Evolutionary conservation across 2,797 vertebrate species (phyloP), one percentile per base, ranked within the genome.

Genomic region (Melanotaenia trifasciata): DNA sequence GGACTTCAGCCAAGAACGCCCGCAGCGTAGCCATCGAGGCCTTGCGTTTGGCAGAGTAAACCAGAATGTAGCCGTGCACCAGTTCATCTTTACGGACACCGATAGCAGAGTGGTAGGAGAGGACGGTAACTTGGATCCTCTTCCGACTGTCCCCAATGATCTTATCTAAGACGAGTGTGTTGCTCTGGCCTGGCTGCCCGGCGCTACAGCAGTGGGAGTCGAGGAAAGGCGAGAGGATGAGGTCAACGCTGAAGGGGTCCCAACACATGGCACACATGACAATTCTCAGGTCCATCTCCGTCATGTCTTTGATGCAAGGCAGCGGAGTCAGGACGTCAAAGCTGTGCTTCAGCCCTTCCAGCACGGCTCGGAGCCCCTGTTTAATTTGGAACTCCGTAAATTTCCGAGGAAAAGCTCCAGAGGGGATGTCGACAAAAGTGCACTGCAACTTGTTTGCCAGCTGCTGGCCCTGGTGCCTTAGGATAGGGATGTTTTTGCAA

Each of bases 261-360:
- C 98, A 98, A 93, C 98, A 99, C 98, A 99, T 99, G 80, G 97
- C 98, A 80, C 98, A 99, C 98, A 99, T 99, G 40, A 99, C 97
- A 65, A 99, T 99, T 82, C 98, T 95, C 56, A 99, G 92, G 85
- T 99, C 98, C 0, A 96, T 96, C 94, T 99, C 98, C 0, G 98
- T 97, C 82, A 98, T 91, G 91, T 99, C 98, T 90, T 99, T 99
- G 93, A 97, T 98, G 61, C 93, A 96, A 8, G 98, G 97, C 90
- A 96, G 92, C 0, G 97, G 97, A 69, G 94, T 96, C 73, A 97
- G 94, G 78, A 97, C 94, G 78, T 99, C 98, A 74, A 96, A 97
- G 93, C 95, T 97, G 79, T 97, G 97, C 95, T 98, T 99, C 65
- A 98, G 91, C 73, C 96, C 96, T 72, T 99, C 98, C 67, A 99